phyloP scores from a whole-genome alignment of 2,113 vertebrate genomes.

The Crotalus tigris region DNA sequence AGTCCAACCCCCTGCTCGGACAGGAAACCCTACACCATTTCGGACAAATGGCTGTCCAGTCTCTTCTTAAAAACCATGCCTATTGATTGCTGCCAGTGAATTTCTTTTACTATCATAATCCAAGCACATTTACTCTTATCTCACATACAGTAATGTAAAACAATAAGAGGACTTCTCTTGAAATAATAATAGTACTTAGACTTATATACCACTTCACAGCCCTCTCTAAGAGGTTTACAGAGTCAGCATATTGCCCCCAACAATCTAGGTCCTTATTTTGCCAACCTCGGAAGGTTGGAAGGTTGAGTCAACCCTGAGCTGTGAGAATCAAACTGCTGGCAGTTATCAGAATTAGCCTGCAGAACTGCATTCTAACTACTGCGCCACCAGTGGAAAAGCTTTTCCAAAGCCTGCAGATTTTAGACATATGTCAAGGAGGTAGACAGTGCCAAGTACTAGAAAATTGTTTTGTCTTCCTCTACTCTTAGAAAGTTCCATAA shows the following conservation, averaged over 20 bases:
- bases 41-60: too few relatives aligned
- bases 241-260: too few relatives aligned
- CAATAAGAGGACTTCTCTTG: background rate
- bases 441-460: background rate
- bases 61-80: background rate
- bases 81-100: background rate
- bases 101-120: background rate
- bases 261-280: too few relatives aligned
- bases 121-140: background rate
- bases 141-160: background rate
- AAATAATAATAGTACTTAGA: background rate
- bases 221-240: too few relatives aligned
- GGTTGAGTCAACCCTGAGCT: too few relatives aligned
- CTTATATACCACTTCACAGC: too few relatives aligned
- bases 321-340: too few relatives aligned
- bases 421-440: background rate
- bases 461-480: background rate
- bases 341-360: too few relatives aligned
- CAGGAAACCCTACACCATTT: too few relatives aligned
- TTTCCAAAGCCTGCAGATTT: background rate
- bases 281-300: too few relatives aligned
- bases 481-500: background rate
- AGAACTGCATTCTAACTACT: too few relatives aligned
- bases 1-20: too few relatives aligned
- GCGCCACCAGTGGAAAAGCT: background rate